Percentiles rank a stretch among this genome's conserved stretches.
Evolutionary conservation across 2,113 vertebrate species (phyloP).

Genomic region (Pelusios castaneus): DNA sequence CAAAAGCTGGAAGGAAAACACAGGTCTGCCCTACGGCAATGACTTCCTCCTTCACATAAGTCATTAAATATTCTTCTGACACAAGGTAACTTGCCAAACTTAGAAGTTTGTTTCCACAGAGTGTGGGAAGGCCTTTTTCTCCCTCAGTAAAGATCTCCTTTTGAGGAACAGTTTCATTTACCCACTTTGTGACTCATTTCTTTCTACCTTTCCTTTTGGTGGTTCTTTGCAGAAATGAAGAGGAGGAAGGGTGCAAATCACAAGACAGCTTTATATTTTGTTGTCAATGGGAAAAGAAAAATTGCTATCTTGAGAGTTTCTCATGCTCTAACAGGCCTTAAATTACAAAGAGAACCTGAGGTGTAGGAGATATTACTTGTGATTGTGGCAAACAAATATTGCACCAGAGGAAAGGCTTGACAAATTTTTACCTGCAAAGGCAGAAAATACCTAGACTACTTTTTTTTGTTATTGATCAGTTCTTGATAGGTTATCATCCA

Average conservation of each 20-base stretch:
- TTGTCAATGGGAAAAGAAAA: neutral
- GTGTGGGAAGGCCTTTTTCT: constrained; percentile 16
- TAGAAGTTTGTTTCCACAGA: constrained; percentile 31
- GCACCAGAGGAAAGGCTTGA: neutral
- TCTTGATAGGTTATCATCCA: neutral
- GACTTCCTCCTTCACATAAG: constrained; percentile 51
- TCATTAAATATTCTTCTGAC: constrained; percentile 63
- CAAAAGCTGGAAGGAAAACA: constrained; percentile 35
- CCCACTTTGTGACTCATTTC: neutral
- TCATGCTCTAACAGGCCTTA: neutral
- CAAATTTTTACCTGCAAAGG: neutral
- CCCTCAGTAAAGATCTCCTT: neutral
- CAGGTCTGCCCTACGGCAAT: constrained; percentile 35
- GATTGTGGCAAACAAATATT: constrained; percentile 4
- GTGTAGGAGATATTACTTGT: neutral
- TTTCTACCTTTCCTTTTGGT: neutral
- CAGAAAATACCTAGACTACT: neutral
- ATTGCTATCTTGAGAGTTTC: neutral
- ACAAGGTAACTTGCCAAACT: constrained; percentile 43
- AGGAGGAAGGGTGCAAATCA: neutral
- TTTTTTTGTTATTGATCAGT: neutral
- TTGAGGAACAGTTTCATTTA: neutral
- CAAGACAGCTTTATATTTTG: neutral
- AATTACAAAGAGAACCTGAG: neutral
- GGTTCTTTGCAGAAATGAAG: constrained; percentile 2